phyloP scores from a whole-genome alignment of 2,888 invertebrate genomes.

The Hemithea aestivaria region DNA sequence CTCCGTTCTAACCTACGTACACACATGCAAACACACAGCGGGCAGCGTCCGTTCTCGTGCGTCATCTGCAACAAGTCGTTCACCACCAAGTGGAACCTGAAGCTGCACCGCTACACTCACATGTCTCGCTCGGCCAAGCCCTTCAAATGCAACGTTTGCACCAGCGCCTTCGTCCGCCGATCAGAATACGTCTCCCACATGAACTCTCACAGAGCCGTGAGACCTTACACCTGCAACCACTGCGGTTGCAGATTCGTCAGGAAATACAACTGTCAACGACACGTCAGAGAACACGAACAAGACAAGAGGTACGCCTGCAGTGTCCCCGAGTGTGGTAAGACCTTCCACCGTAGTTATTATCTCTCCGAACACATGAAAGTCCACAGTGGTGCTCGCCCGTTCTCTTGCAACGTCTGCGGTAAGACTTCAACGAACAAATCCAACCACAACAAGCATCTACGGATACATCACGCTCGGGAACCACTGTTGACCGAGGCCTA shows the following conservation, averaged over 20 bases:
- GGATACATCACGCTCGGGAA: conserved; percentile 93
- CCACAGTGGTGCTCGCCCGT: conserved; percentile 89
- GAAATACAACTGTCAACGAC: conserved; percentile 92
- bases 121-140: conserved; percentile 90
- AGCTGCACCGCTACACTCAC: conserved; percentile 94
- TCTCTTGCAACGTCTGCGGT: conserved; percentile 92
- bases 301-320: conserved; percentile 88
- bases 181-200: conserved; percentile 90
- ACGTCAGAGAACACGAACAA: conserved; percentile 89
- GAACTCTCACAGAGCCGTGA: conserved; percentile 90
- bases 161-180: conserved; percentile 90
- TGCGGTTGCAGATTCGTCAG: conserved; percentile 94
- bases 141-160: conserved; percentile 90
- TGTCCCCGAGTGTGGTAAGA: conserved; percentile 86
- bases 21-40: conserved; percentile 88
- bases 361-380: conserved; percentile 92
- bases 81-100: conserved; percentile 94
- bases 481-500: conserved; percentile 91
- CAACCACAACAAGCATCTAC: conserved; percentile 93
- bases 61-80: conserved; percentile 91
- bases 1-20: conserved; percentile 88
- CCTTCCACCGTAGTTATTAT: conserved; percentile 92
- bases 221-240: conserved; percentile 93
- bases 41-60: conserved; percentile 88
- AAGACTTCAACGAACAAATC: conserved; percentile 94